Conservation (phyloP, 2,888 invertebrate genomes). For the Kuschelorhynchus macadamiae region DNA sequence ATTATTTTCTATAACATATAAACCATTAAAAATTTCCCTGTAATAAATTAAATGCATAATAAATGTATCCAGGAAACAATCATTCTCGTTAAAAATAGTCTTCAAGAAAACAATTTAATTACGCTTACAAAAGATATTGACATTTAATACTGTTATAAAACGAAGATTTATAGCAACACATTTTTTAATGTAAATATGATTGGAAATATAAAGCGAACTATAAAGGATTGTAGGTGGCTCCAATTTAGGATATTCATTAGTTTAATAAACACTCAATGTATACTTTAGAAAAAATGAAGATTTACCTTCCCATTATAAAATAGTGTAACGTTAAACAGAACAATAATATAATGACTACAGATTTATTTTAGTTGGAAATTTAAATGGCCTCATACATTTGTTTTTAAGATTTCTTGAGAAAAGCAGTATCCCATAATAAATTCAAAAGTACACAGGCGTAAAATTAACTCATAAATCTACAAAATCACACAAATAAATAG, state of each 20-base stretch:
- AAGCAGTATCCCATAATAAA: slow-evolving; percentile 53
- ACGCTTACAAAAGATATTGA: slow-evolving; percentile 41
- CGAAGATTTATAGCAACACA: slow-evolving; percentile 41
- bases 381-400: slow-evolving; percentile 49
- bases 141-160: slow-evolving; percentile 48
- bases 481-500: slow-evolving; percentile 50
- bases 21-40: background rate
- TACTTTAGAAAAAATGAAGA: slow-evolving; percentile 31
- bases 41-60: slow-evolving; percentile 24
- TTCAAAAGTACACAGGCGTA: slow-evolving; percentile 52
- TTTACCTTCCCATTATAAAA: slow-evolving; percentile 54
- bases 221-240: slow-evolving; percentile 36
- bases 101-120: slow-evolving; percentile 39
- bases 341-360: slow-evolving; percentile 51
- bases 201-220: slow-evolving; percentile 30
- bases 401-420: slow-evolving; percentile 51
- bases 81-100: slow-evolving; percentile 36
- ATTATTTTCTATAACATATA: too few species aligned
- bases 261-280: slow-evolving; percentile 28
- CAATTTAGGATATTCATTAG: slow-evolving; percentile 22
- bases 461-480: slow-evolving; percentile 50
- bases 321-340: slow-evolving; percentile 55
- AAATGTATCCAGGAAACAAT: slow-evolving; percentile 26
- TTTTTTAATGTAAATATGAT: slow-evolving; percentile 48
- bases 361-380: slow-evolving; percentile 52